Conservation (phyloP, 2,888 invertebrate species). For the Odontocerum albicorne region DNA sequence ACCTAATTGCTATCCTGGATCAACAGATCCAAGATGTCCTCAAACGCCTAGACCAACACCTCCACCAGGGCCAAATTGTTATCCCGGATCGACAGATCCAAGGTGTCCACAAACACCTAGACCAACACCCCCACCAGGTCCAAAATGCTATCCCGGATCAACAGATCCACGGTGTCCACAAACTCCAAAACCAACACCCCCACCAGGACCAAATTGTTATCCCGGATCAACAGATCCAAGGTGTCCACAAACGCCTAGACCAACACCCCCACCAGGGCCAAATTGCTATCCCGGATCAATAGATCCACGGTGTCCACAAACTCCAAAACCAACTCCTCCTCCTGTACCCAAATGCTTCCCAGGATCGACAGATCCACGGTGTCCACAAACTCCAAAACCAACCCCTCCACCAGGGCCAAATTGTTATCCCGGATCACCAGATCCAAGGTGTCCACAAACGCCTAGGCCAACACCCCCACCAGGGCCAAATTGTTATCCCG, state of each 20-base stretch:
- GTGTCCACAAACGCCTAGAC: constrained; percentile 39
- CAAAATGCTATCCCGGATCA: constrained; percentile 43
- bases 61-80: constrained; percentile 39
- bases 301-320: constrained; percentile 41
- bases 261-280: constrained; percentile 34
- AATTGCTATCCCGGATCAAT: constrained; percentile 44
- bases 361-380: constrained; percentile 41
- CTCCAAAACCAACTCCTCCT: constrained; percentile 37
- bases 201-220: no score
- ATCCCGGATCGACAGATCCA: constrained; percentile 44
- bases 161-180: constrained; percentile 40
- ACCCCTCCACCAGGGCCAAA: no score
- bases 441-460: constrained; percentile 39
- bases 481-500: constrained; percentile 42
- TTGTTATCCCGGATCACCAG: constrained; percentile 42
- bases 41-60: constrained; percentile 39
- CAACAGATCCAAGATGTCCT: constrained; percentile 44
- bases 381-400: constrained; percentile 41
- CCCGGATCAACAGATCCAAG: no score
- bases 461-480: constrained; percentile 23
- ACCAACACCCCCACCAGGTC: constrained; percentile 38
- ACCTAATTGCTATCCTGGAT: constrained; percentile 43
- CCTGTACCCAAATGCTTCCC: constrained; percentile 40
- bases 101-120: constrained; percentile 39
- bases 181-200: constrained; percentile 39